A percentile compares a stretch with the other conserved stretches of the same genome.
Conservation (phyloP, 2,113 vertebrate genomes). For the Coturnix japonica region DNA sequence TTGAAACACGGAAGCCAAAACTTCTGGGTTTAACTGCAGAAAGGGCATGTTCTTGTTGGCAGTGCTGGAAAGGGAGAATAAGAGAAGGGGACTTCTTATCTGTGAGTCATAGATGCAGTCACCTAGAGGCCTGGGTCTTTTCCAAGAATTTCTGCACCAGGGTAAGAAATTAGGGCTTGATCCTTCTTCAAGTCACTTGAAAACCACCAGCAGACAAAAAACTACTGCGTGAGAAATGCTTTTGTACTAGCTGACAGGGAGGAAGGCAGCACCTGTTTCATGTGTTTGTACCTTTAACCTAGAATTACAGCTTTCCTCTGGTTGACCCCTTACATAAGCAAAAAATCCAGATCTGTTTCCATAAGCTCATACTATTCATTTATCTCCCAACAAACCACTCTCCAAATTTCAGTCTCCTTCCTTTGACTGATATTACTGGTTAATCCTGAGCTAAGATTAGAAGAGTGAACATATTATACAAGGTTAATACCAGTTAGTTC, state of each 20-base stretch:
- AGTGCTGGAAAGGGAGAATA: background rate
- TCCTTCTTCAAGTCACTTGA: background rate
- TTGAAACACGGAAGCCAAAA: background rate
- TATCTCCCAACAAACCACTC: background rate
- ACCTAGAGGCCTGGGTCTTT: background rate
- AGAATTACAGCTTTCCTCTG: constrained; percentile 20
- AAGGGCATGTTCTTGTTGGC: background rate
- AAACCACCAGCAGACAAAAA: background rate
- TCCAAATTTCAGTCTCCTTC: background rate
- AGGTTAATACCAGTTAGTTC: background rate
- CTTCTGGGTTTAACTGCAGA: background rate
- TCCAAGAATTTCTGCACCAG: background rate
- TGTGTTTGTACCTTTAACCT: background rate
- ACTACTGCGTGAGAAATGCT: background rate
- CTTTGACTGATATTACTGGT: constrained; percentile 2
- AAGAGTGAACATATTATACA: background rate
- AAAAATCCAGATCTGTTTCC: constrained; percentile 30
- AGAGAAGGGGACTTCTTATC: background rate
- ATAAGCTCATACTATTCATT: background rate
- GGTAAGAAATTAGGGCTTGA: background rate
- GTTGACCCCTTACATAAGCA: background rate
- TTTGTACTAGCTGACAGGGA: background rate
- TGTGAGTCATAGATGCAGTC: rapidly evolving
- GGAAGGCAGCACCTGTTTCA: background rate
- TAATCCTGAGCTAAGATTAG: constrained; percentile 11